Conservation (phyloP, 2,113 vertebrate species). For the Chitala chitala region DNA sequence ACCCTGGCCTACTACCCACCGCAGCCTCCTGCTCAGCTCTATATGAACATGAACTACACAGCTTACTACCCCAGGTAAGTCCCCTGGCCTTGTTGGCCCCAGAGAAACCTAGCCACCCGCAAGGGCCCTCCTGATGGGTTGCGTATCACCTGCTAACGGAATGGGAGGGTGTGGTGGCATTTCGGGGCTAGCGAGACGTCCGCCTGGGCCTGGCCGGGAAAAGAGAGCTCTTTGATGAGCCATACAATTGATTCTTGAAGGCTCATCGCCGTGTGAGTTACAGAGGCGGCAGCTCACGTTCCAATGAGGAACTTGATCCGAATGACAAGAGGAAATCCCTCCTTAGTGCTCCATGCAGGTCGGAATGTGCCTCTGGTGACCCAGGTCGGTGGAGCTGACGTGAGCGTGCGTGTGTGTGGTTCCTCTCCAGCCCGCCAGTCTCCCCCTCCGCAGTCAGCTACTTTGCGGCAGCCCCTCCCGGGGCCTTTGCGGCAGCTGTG, state of each 20-base stretch:
- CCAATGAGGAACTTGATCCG: no score
- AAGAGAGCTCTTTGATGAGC: neutral
- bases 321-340: no score
- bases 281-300: neutral
- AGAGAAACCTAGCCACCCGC: neutral
- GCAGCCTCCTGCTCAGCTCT: slow-evolving; percentile 76
- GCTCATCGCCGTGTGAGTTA: neutral
- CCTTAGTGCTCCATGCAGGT: no score
- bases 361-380: neutral
- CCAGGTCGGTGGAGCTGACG: neutral
- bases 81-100: neutral
- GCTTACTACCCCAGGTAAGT: slow-evolving; percentile 91
- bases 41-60: slow-evolving; percentile 94
- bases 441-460: slow-evolving; percentile 88
- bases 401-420: slow-evolving; percentile 12
- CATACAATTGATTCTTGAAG: neutral
- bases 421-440: slow-evolving; percentile 76
- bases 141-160: neutral
- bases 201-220: neutral
- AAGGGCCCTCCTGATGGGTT: neutral
- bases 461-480: slow-evolving; percentile 78
- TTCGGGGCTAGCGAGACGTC: neutral
- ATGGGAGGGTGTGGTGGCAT: neutral
- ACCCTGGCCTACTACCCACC: slow-evolving; percentile 85
- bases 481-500: slow-evolving; percentile 75